Base-by-base conservation (phyloP, 2,888 invertebrate species). In the Nudaria mundana region DNA sequence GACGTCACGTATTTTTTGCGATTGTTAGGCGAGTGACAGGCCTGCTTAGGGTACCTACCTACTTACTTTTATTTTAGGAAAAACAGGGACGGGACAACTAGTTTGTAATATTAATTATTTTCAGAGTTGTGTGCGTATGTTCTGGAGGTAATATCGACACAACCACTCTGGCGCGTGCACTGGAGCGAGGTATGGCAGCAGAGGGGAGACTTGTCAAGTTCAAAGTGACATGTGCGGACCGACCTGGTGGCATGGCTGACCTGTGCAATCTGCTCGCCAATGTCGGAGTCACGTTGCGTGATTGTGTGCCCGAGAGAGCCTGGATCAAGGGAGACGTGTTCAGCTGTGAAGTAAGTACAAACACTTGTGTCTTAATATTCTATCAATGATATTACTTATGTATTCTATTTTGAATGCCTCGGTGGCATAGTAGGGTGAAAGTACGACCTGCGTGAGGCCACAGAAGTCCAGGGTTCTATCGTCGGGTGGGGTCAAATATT, bases 91-190 rank as follows among this genome's bases (percentile, higher is more conserved):
- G 3, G 22, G 8, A 2, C 6, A 11, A 11, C 11, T 6, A 22
- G 12, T 22, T 18, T 14, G n/a, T 5, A 31, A 2, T 32, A 10
- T 23, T 24, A 3, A 5, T 28, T 33, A 20, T 5, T 28, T 11
- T 34, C 63, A 97, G 97, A 67, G 95, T 97, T 22, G 96, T 95
- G 1, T 86, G 95, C 31, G 89, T 95, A 13, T 73, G 96, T 1
- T 94, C 95, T 65, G 96, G 96, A 1, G 97, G 97, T 34, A 98
- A 97, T 79, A 97, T 98, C 44, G 97, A 97, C 71, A 95, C 97
- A 6, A 96, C 96, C 0, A 94, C 96, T 1, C 88, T 98, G 50
- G 95, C 96, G 0, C 91, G 97, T 8, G 96, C 96, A 43, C 79
- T 97, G 47, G 97, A 98, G 68, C 90, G 97, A 26, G 97, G 97